Base-by-base conservation (phyloP, 2,888 invertebrate genomes). In the Fragum fragum region DNA sequence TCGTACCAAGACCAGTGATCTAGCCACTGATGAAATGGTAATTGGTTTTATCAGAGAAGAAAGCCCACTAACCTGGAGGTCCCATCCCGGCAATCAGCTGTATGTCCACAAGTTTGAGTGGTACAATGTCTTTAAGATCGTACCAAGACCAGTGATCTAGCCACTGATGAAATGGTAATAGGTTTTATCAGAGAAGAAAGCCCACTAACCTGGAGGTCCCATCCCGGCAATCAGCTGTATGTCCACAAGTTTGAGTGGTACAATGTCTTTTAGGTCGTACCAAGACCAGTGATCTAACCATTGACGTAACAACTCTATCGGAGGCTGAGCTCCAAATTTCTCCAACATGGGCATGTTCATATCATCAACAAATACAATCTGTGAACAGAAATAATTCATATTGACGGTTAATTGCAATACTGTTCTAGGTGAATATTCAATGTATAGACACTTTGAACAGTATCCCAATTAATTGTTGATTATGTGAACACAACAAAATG, bases 271-370 rank as follows among this genome's bases (percentile, higher is more conserved):
- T 23, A 94, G 89, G 86, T 95, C 94, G 79, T 93, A 94, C 94
- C 94, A 94, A 99, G 3, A 36, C 93, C 93, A 94, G 88, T 94
- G 94, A 81, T 94, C 94, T 1, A 94, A 86, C 94, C 94, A 94
- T 89, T 95, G 94, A 11, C 95, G 89, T 29, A 99, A 94, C 57
- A 99, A 95, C 94, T 99, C 99, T 76, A 99, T 97, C 0, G 99
- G 98, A 0, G 99, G 98, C 94, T 99, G 98, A 0, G 98, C 98
- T 0, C 98, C 99, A 92, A 97, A 98, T 1, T 96, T 96, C 95
- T 98, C 98, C 74, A 97, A 96, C 90, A 97, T 95, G 0, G 99
- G 99, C 98, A 99, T 98, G 91, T 98, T 98, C n/a, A 99, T 96
- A 94, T 99, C 99, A 92, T 99, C 99, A 47, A 99, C 97, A 94